These are phyloP conservation scores for Erebia epiphron DNA, from an alignment of 2,888 invertebrate genomes.

Conservation along the genomic window DNA sequence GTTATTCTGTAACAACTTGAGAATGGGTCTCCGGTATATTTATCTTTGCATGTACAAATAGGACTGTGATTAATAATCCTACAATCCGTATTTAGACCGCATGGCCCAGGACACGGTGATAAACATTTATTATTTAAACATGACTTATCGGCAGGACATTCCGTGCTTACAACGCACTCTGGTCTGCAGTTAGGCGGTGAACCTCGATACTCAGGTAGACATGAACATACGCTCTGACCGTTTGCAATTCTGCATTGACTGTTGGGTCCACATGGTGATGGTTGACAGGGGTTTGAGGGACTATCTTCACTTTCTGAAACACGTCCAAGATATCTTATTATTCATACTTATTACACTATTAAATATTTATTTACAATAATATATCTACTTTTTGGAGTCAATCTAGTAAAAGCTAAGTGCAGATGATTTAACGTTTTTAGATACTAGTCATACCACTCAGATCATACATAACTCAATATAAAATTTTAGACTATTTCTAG, in stretches of 20 bases:
- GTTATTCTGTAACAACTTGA: constrained; percentile 83
- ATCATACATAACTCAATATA: too few relatives aligned
- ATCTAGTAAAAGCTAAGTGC: too few relatives aligned
- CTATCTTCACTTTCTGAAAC: constrained; percentile 60
- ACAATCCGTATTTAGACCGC: constrained; percentile 87
- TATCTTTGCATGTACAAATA: constrained; percentile 85
- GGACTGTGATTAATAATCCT: constrained; percentile 88
- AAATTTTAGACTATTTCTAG: too few relatives aligned
- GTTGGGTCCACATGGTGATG: constrained; percentile 85
- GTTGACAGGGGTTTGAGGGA: constrained; percentile 79
- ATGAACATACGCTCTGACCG: constrained; percentile 87
- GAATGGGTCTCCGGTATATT: constrained; percentile 85
- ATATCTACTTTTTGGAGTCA: too few relatives aligned
- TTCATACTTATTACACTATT: not conserved
- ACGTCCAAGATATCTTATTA: too few relatives aligned
- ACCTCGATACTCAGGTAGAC: constrained; percentile 86
- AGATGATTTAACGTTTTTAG: too few relatives aligned
- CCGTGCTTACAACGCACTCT: constrained; percentile 88
- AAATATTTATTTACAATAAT: not conserved
- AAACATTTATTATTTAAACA: constrained; percentile 87
- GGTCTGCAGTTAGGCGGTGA: constrained; percentile 88
- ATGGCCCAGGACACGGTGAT: constrained; percentile 88
- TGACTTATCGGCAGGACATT: constrained; percentile 85
- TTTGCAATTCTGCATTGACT: constrained; percentile 83
- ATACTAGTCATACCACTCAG: too few relatives aligned